Evolutionary conservation across 2,888 invertebrate genomes (phyloP), one percentile per base, ranked within the genome.

Genomic region (Reticulitermes lucifugus): DNA sequence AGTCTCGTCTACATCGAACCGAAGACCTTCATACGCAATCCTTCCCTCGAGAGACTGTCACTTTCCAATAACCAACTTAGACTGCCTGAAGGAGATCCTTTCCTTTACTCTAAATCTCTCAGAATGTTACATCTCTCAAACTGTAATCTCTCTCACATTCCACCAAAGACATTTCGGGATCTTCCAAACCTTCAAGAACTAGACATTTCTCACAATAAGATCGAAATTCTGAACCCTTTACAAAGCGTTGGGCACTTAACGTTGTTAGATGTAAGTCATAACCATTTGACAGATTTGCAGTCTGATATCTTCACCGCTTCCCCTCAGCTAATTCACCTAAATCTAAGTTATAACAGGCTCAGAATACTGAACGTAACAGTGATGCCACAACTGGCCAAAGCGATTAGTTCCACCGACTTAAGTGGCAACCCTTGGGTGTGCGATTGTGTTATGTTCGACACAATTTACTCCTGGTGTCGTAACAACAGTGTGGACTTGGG

Each of bases 121-220:
- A 73, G 41, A 73, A 22, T 21, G 0, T 18, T 73, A 0, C 2
- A 41, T 1, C 73, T 73, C 21, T 41, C 73, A 22, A 7, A 9
- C 6, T 73, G 73, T 41, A 6, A 73, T 73, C 12, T 73, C 41
- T 3, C 5, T 21, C 9, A 41, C 21, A 73, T 73, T 21, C 41
- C 41, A 29, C 35, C 21, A 41, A 3, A 0, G 18, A 21, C 73
- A 12, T 73, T 73, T 18, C 0, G 41, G 9, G 0, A 10, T 1
- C 41, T 73, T 18, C 73, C 73, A 73, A 73, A 35, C 21, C 73
- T 73, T 73, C 14, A 73, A 73, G 35, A 29, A 35, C 41, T 73
- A 21, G 2, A 41, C 41, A 41, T 73, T 21, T 41, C 35, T 73
- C 29, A 41, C 14, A 73, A 73, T 21, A 41, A 14, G 21, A 41